These are phyloP conservation scores for Thermophis baileyi DNA, from an alignment of 2,113 vertebrate species.

Conservation along the genomic window DNA sequence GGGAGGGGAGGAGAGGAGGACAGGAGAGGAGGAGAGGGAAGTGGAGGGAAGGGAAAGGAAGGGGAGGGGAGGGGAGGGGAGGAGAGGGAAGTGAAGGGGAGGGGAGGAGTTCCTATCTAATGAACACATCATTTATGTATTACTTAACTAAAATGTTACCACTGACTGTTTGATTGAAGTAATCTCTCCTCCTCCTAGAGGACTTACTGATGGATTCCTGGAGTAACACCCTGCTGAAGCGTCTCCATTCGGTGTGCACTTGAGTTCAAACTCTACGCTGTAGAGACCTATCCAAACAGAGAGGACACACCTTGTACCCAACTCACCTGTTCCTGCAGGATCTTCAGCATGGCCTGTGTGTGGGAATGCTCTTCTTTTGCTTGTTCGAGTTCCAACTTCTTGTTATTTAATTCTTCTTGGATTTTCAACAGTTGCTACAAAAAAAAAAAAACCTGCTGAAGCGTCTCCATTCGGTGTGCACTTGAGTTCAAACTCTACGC, in stretches of 20 bases:
- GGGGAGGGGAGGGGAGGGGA: too few species aligned
- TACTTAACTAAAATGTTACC: neutral
- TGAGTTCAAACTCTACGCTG: neutral
- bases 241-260: neutral
- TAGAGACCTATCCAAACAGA: rapidly evolving
- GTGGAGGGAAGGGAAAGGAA: rapidly evolving
- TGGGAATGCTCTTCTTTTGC: slow-evolving; percentile 84
- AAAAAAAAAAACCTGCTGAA: neutral
- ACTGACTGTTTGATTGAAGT: neutral
- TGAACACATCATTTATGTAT: too few species aligned
- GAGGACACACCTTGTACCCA: too few species aligned
- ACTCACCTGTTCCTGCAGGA: slow-evolving; percentile 79
- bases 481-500: neutral
- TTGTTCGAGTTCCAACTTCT: slow-evolving; percentile 86
- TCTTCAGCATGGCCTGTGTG: slow-evolving; percentile 73
- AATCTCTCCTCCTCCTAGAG: neutral
- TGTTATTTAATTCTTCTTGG: slow-evolving; percentile 85
- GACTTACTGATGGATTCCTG: neutral
- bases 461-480: neutral
- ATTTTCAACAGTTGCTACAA: slow-evolving; percentile 86
- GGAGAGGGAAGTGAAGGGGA: too few species aligned
- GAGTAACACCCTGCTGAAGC: neutral
- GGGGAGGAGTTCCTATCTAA: too few species aligned
- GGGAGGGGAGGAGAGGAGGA: too few species aligned
- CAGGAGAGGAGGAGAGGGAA: rapidly evolving